Conservation (phyloP, 2,888 invertebrate species). For the Torymus auratus region DNA sequence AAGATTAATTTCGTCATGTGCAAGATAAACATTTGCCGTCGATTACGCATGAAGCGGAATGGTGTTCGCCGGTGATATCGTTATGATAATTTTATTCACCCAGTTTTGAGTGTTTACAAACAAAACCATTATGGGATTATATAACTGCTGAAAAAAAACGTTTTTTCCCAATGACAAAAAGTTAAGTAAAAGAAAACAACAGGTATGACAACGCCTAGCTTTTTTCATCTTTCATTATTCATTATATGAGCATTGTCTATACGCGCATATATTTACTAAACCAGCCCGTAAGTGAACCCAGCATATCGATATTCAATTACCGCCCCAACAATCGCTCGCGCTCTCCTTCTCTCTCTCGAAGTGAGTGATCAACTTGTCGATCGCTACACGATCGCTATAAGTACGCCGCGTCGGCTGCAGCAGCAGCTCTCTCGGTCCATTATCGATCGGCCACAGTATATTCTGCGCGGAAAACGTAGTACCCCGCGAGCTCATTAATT, state of each 20-base stretch:
- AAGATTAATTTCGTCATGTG: no score
- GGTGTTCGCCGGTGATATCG: no score
- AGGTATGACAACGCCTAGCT: not conserved
- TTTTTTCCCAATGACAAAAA: not conserved
- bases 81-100: no score
- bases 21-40: no score
- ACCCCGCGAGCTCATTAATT: constrained; percentile 49
- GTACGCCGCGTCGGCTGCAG: no score
- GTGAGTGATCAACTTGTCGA: constrained; percentile 54
- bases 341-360: constrained; percentile 17
- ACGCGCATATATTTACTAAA: constrained; percentile 8
- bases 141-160: no score
- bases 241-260: not conserved
- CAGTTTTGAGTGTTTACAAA: no score
- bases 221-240: constrained; percentile 29
- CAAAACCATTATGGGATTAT: no score
- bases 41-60: no score
- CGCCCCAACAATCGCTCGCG: constrained; percentile 22
- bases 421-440: not conserved
- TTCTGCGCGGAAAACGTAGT: constrained; percentile 29
- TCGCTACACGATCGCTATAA: constrained; percentile 31
- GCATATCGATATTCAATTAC: constrained; percentile 45
- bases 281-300: not conserved
- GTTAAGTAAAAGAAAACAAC: not conserved
- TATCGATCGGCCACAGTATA: constrained; percentile 9